Conservation (phyloP, 2,888 invertebrate genomes). For the Nyleta sp. region DNA sequence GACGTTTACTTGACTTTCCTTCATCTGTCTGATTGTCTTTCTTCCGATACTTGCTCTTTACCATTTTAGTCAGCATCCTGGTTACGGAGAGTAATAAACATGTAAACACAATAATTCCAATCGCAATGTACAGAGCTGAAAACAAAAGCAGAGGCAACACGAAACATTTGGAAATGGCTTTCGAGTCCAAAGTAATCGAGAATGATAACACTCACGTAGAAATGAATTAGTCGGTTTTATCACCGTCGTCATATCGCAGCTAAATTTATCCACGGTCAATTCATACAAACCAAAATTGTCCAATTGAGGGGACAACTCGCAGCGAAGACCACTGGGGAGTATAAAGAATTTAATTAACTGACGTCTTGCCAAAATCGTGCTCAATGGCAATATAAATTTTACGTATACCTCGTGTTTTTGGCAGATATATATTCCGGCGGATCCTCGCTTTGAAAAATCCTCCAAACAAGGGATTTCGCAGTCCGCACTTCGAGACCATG, state of each 20-base stretch:
- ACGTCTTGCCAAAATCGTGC: too few relatives aligned
- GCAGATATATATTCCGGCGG: conserved; percentile 83
- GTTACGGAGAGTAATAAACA: conserved; percentile 67
- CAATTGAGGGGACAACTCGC: conserved; percentile 85
- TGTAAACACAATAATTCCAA: conserved; percentile 69
- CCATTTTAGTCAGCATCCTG: conserved; percentile 49
- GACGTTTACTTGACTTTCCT: conserved; percentile 78
- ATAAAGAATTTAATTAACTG: too few relatives aligned
- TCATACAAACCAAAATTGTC: conserved; percentile 90
- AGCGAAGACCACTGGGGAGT: conserved; percentile 83
- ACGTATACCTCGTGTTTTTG: conserved; percentile 75
- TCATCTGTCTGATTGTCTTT: conserved; percentile 42
- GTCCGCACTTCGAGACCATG: conserved; percentile 84
- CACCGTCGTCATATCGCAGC: conserved; percentile 84
- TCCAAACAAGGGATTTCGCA: conserved; percentile 84
- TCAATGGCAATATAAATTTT: too few relatives aligned
- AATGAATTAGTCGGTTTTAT: conserved; percentile 88
- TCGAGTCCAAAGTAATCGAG: conserved; percentile 17
- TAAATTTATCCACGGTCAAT: conserved; percentile 83
- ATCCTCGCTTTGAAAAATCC: conserved; percentile 83
- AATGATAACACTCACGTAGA: conserved; percentile 85
- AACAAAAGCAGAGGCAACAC: too few relatives aligned
- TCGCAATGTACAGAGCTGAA: conserved; percentile 72
- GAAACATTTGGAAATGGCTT: too few relatives aligned
- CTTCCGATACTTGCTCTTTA: conserved; percentile 55